Evolutionary conservation across 1,140 invertebrate genomes (phyloP).

Genomic region (Neodiprion lecontei): DNA sequence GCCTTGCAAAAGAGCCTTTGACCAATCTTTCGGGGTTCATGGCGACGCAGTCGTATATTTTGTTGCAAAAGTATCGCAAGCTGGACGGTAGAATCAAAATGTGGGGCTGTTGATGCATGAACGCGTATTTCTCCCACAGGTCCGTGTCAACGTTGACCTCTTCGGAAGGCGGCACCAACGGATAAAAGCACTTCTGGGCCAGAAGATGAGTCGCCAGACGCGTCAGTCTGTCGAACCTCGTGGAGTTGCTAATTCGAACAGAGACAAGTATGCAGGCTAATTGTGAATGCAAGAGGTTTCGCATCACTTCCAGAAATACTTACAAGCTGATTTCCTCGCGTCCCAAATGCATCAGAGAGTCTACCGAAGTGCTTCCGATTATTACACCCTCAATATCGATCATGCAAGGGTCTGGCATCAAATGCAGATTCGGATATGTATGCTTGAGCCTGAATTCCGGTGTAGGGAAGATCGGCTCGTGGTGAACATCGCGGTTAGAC

Average conservation of each 20-base stretch:
- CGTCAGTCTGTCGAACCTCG: slow-evolving; percentile 69
- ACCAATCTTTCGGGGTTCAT: slow-evolving; percentile 85
- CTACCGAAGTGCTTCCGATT: slow-evolving; percentile 81
- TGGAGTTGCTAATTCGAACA: slow-evolving; percentile 40
- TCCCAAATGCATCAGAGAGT: slow-evolving; percentile 81
- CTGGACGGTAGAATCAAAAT: slow-evolving; percentile 85
- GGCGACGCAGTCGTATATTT: slow-evolving; percentile 77
- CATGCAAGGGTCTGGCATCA: slow-evolving; percentile 81
- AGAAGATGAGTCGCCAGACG: slow-evolving; percentile 78
- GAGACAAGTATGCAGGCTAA: slow-evolving; percentile 25
- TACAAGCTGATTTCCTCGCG: slow-evolving; percentile 80
- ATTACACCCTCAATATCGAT: slow-evolving; percentile 79
- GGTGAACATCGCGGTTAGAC: slow-evolving; percentile 78
- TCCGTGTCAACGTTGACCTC: slow-evolving; percentile 74
- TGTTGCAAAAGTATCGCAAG: slow-evolving; percentile 82
- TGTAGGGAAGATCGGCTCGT: slow-evolving; percentile 82
- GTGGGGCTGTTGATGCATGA: slow-evolving; percentile 77
- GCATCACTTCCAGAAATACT: slow-evolving; percentile 47
- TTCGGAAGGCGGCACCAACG: slow-evolving; percentile 76
- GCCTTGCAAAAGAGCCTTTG: slow-evolving; percentile 71
- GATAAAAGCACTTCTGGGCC: slow-evolving; percentile 81
- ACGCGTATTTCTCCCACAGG: slow-evolving; percentile 72
- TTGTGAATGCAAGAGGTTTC: neutral
- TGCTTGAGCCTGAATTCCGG: slow-evolving; percentile 68
- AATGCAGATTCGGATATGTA: slow-evolving; percentile 66